phyloP scores from a whole-genome alignment of 1,140 invertebrate species.

The Leptonema lineaticorne region DNA sequence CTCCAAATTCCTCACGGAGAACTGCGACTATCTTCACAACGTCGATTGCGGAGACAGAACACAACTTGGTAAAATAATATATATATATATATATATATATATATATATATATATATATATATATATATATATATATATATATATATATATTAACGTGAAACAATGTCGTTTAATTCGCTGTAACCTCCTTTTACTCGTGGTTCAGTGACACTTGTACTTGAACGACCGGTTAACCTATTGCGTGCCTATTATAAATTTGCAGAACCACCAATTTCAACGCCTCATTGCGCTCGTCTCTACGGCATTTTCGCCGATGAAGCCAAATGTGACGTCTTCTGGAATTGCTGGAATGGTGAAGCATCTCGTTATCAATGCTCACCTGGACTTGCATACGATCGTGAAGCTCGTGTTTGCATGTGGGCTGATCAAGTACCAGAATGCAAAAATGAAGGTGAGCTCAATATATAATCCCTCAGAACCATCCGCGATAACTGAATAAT shows the following conservation, averaged over 20 bases:
- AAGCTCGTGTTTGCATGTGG: constrained; percentile 92
- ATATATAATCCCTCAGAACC: not conserved
- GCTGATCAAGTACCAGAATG: constrained; percentile 90
- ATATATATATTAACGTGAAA: too few relatives aligned
- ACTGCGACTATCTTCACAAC: constrained; percentile 94
- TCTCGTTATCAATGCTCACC: constrained; percentile 92
- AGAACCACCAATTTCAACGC: constrained; percentile 83
- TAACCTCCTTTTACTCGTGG: constrained; percentile 7
- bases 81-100: too few relatives aligned
- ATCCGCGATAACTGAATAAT: too few relatives aligned
- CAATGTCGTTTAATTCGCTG: not conserved
- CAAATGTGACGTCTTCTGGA: constrained; percentile 94
- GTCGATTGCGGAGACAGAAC: constrained; percentile 89
- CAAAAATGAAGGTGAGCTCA: constrained; percentile 73
- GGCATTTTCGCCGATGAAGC: constrained; percentile 88
- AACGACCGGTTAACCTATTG: not conserved
- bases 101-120: too few relatives aligned
- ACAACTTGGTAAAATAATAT: constrained; percentile 67
- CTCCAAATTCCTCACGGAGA: constrained; percentile 86
- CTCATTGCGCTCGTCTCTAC: constrained; percentile 84
- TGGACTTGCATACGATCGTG: constrained; percentile 89
- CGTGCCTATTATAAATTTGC: constrained; percentile 35
- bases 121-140: too few relatives aligned
- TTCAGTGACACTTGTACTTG: not conserved
- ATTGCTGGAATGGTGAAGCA: constrained; percentile 93